Conservation (phyloP, 2,797 vertebrate species). For the Mareca strepera region DNA sequence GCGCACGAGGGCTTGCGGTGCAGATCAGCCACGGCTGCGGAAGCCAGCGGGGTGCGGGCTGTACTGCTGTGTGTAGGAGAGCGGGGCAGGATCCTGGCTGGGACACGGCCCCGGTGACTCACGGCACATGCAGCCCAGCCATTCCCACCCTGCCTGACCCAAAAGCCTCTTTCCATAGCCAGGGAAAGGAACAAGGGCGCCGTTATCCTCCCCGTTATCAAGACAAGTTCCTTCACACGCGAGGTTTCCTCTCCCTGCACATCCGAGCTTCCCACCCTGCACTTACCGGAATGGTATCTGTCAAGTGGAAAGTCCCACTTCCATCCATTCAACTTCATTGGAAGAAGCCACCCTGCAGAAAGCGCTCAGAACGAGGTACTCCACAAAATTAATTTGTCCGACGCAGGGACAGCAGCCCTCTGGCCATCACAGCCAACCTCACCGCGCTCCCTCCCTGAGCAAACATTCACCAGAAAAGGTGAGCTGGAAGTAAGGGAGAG, state of each 20-base stretch:
- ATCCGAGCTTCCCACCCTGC: background rate
- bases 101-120: background rate
- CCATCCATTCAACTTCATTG: conserved; percentile 25
- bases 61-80: background rate
- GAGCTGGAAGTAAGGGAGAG: background rate
- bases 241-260: conserved; percentile 6
- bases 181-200: accelerated
- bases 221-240: background rate
- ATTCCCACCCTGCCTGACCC: background rate
- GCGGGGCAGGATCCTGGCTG: background rate
- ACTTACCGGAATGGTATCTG: background rate
- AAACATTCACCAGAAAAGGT: background rate
- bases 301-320: conserved; percentile 43
- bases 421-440: background rate
- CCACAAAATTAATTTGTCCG: background rate
- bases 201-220: background rate
- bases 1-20: accelerated
- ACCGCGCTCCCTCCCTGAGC: background rate
- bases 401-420: background rate
- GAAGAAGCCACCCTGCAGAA: background rate
- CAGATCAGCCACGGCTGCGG: accelerated
- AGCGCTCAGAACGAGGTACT: conserved; percentile 17
- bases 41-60: accelerated
- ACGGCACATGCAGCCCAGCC: background rate
- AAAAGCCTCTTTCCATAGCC: accelerated